Conservation (phyloP, 2,797 vertebrate genomes). For the Sitta carolinensis region DNA sequence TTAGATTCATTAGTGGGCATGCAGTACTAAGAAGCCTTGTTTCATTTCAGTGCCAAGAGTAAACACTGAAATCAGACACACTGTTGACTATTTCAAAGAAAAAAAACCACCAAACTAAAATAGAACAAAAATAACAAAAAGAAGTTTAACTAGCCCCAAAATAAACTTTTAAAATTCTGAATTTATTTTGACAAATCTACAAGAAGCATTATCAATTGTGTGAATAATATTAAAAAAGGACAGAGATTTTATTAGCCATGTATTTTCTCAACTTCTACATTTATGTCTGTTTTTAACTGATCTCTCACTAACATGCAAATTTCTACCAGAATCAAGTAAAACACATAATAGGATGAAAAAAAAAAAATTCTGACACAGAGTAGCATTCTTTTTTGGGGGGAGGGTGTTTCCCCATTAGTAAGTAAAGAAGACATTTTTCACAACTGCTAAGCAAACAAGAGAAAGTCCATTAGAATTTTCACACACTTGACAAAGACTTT, state of each 20-base stretch:
- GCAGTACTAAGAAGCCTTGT: neutral
- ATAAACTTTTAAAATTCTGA: neutral
- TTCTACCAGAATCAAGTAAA: neutral
- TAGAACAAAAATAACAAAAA: neutral
- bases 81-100: neutral
- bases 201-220: neutral
- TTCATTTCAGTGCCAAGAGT: neutral
- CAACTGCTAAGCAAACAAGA: slow-evolving; percentile 27
- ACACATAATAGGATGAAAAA: neutral
- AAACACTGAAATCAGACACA: neutral
- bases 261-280: neutral
- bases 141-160: neutral
- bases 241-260: neutral
- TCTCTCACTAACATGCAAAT: neutral
- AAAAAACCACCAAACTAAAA: neutral
- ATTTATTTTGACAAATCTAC: slow-evolving; percentile 33
- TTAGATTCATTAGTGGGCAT: neutral
- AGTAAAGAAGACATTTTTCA: slow-evolving; percentile 6
- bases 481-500: slow-evolving; percentile 28
- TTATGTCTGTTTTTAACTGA: neutral
- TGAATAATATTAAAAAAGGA: neutral
- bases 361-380: neutral
- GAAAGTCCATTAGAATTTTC: slow-evolving; percentile 45
- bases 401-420: neutral
- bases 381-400: neutral